Evolutionary conservation across 2,113 vertebrate species (phyloP).

Genomic region (Nycticryphes semicollaris): DNA sequence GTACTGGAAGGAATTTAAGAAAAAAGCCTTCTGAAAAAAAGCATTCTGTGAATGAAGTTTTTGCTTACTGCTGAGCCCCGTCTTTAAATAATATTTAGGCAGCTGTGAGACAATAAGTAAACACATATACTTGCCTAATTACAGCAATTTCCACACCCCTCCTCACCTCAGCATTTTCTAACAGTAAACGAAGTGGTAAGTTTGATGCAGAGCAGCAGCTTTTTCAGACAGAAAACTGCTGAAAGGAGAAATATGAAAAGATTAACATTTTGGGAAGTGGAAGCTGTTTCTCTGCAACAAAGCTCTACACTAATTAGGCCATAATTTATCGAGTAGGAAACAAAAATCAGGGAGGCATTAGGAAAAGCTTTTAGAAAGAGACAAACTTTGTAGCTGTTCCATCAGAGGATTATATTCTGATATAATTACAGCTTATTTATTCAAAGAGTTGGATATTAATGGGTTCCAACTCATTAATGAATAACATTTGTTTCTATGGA

Average conservation of each 20-base stretch:
- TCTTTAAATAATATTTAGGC: conserved; percentile 13
- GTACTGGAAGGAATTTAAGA: not conserved
- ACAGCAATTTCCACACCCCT: not conserved
- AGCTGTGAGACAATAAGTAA: conserved; percentile 23
- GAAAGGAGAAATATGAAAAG: not conserved
- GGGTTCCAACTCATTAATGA: conserved; percentile 11
- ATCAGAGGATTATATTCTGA: conserved; percentile 21
- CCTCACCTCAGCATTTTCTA: not conserved
- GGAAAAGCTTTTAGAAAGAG: conserved; percentile 24
- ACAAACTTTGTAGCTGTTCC: not conserved
- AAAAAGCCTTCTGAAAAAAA: not conserved
- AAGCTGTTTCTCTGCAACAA: conserved; percentile 17
- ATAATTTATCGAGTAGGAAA: conserved; percentile 42
- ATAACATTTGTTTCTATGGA: conserved; percentile 18
- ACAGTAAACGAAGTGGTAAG: not conserved
- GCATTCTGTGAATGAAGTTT: not conserved
- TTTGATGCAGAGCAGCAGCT: not conserved
- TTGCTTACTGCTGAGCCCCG: not conserved
- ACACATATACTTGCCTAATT: conserved; percentile 16
- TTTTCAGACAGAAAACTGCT: not conserved
- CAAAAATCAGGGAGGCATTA: conserved; percentile 26
- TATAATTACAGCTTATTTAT: not conserved
- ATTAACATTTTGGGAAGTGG: conserved; percentile 1
- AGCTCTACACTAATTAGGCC: conserved; percentile 21
- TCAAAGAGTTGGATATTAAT: not conserved